Percentiles rank a stretch among this genome's conserved stretches.
These are phyloP conservation scores for Peromyscus maniculatus DNA, from an alignment of 2,113 vertebrate species.

Conservation along the genomic window DNA sequence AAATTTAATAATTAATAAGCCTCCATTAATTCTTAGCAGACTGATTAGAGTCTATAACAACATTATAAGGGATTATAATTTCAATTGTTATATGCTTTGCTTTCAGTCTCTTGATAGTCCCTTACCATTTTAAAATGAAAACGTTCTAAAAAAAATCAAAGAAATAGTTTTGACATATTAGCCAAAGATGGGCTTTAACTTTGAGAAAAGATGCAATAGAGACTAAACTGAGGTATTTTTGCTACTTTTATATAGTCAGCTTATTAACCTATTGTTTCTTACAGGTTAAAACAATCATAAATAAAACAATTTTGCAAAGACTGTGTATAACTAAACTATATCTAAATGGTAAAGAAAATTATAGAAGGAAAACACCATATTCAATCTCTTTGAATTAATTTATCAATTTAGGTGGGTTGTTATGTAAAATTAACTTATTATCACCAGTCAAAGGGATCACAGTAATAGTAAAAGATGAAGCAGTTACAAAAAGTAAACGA, in stretches of 20 bases:
- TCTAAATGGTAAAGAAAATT: background rate
- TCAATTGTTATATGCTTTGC: background rate
- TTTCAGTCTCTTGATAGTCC: background rate
- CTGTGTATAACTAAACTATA: background rate
- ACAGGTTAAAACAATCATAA: background rate
- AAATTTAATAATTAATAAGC: constrained; percentile 61
- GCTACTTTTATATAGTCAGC: background rate
- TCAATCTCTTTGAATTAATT: background rate
- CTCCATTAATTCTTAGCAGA: constrained; percentile 56
- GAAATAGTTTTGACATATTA: constrained; percentile 5
- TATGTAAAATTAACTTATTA: constrained; percentile 24
- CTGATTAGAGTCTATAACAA: background rate
- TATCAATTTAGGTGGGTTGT: background rate
- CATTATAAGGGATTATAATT: background rate
- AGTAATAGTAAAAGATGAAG: constrained; percentile 10
- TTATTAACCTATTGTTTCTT: background rate
- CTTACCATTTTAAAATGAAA: background rate
- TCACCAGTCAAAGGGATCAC: background rate
- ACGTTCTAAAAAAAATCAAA: background rate
- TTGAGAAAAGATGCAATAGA: background rate
- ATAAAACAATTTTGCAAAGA: background rate
- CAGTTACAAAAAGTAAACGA: background rate
- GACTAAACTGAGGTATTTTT: background rate
- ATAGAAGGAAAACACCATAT: background rate
- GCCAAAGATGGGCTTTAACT: background rate